Conservation (phyloP, 1,140 invertebrate genomes). For the Brachionus koreanus region DNA sequence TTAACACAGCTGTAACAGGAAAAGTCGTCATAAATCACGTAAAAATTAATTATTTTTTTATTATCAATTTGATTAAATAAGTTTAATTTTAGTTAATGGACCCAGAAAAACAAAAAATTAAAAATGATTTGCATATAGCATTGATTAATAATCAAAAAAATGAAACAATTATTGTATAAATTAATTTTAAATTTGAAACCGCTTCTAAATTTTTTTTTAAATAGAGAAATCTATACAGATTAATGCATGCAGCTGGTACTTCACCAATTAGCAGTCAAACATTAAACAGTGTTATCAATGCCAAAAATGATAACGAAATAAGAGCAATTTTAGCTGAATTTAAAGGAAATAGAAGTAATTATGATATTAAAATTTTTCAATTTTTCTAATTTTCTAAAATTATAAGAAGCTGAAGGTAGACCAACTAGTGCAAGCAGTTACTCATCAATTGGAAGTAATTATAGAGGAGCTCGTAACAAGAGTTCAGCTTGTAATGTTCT, state of each 20-base stretch:
- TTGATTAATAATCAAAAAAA: slow-evolving; percentile 18
- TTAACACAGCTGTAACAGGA: neutral
- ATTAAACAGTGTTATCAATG: neutral
- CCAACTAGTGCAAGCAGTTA: slow-evolving; percentile 20
- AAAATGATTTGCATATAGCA: slow-evolving; percentile 32
- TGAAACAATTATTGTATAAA: neutral
- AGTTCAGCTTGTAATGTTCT: slow-evolving; percentile 35
- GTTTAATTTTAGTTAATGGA: neutral
- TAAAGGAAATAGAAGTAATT: neutral
- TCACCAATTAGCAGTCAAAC: neutral
- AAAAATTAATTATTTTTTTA: neutral
- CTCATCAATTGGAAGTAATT: slow-evolving; percentile 13
- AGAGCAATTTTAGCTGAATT: neutral
- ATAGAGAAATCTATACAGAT: neutral
- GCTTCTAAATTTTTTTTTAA: neutral
- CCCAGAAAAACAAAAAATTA: slow-evolving; percentile 41
- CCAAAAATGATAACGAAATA: slow-evolving; percentile 24
- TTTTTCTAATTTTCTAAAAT: neutral
- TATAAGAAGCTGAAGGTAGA: neutral
- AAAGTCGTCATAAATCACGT: slow-evolving; percentile 14
- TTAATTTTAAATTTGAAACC: neutral
- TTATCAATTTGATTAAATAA: neutral
- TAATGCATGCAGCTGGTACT: slow-evolving; percentile 8
- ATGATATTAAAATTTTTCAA: neutral
- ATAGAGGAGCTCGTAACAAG: neutral